Percentiles rank a stretch among this genome's conserved stretches.
These are phyloP conservation scores for Smittia sp. DNA, from an alignment of 2,888 invertebrate species.

Conservation along the genomic window DNA sequence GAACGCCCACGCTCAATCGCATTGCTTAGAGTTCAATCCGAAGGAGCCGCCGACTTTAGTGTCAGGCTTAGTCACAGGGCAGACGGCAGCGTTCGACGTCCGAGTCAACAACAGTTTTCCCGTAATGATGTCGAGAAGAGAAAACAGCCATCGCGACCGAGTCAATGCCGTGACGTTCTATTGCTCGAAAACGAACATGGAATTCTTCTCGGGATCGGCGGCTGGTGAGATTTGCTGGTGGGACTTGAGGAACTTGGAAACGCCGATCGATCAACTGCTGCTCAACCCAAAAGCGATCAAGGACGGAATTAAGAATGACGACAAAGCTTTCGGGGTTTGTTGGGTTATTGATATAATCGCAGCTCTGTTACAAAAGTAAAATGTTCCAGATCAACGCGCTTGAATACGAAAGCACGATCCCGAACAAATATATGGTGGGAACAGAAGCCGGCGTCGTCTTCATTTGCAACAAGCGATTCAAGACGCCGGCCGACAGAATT, in stretches of 20 bases:
- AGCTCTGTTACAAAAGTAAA: background rate
- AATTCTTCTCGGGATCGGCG: slow-evolving; percentile 23
- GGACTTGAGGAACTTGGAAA: slow-evolving; percentile 24
- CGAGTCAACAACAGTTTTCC: slow-evolving; percentile 8
- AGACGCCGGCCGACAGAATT: slow-evolving; percentile 29
- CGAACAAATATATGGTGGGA: slow-evolving; percentile 32
- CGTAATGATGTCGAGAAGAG: background rate
- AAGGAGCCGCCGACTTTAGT: slow-evolving; percentile 50
- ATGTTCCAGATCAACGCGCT: background rate
- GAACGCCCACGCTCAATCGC: slow-evolving; percentile 48
- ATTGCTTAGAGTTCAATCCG: slow-evolving; percentile 50
- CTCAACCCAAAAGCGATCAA: background rate
- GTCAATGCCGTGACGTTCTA: slow-evolving; percentile 36
- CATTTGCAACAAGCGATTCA: slow-evolving; percentile 28
- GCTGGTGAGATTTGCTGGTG: slow-evolving; percentile 38
- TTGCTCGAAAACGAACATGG: slow-evolving; percentile 38
- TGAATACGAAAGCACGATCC: slow-evolving; percentile 28
- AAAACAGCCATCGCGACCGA: slow-evolving; percentile 19
- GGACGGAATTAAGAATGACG: background rate
- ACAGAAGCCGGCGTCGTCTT: slow-evolving; percentile 21
- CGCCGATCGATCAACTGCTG: slow-evolving; percentile 18
- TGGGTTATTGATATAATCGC: background rate
- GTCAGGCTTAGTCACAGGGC: slow-evolving; percentile 51
- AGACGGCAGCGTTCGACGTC: slow-evolving; percentile 44
- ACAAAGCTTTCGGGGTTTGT: slow-evolving; percentile 19